Base-by-base conservation (phyloP, 2,797 vertebrate species). In the Siniperca obscura region DNA sequence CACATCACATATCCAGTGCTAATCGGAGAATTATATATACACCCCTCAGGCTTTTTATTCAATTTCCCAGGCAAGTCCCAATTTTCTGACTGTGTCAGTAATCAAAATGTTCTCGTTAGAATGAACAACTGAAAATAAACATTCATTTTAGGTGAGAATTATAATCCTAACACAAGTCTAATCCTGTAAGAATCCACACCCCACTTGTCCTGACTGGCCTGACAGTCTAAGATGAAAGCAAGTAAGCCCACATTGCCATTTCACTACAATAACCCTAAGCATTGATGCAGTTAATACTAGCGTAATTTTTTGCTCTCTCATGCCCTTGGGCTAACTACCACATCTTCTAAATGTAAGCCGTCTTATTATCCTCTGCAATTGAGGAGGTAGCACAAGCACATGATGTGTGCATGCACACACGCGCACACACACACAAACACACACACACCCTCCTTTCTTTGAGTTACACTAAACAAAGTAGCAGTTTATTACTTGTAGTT, bases 311-410 rank as follows among this genome's bases (percentile, higher is more conserved):
- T 61, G 3, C 66, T 57, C 44, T 17, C 46, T 65, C 40, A 2
- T 62, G 38, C 22, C 75, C 53, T 30, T 21, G 30, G 64, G 65
- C 19, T 70, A 81, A 76, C 42, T 75, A 74, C 48, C 61, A 80
- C 57, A 70, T 73, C 61, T 57, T 80, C 59, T 7, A 30, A 76
- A 83, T 61, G 55, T 46, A 70, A 75, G 16, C 30, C 3, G 5
- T 57, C 10, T 74, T 74, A 75, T 82, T 76, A 62, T 52, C 44
- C 59, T 80, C 65, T 74, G 66, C 71, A 69, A 71, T 19, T 11
- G 66, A 85, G 53, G 65, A 87, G 14, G 80, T 61, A 75, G 66
- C 38, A 2, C 56, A 72, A 71, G 61, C 84, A 84, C 84, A 85
- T 80, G 84, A 89, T 68, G 22, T 3, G 14, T 14, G 0, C 62